Base-by-base conservation (phyloP, 2,888 invertebrate species). In the Drosophila buzzatii region DNA sequence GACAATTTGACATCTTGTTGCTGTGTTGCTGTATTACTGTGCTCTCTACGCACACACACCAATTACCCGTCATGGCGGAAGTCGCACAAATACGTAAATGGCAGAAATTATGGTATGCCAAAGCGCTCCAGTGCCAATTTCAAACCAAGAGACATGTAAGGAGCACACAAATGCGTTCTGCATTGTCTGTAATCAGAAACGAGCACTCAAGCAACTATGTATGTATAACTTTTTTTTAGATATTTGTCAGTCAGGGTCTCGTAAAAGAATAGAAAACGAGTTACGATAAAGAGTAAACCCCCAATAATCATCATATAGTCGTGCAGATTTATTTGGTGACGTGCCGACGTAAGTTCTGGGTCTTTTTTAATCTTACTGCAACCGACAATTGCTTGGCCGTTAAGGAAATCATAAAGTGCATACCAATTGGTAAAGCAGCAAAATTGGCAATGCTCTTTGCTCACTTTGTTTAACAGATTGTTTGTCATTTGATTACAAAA, bases 361-460 rank as follows among this genome's bases (percentile, higher is more conserved):
- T 18, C 12, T 18, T 33, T 51, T 33, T 14, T 8, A 35, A 52
- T 18, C 14, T 7, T 3, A 20, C 52, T 52, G 9, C 23, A 53
- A 16, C 44, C 44, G 44, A 52, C 33, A 8, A 52, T 33, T 18
- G 23, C 39, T 23, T 33, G 27, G 7, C 74, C 73, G 79, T 83
- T 83, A 83, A 89, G 83, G 89, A 89, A 87, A 87, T 82, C 82
- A 74, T 83, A 88, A 88, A 79, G 80, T 85, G 77, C 79, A 81
- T 72, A 65, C 67, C 76, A 76, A 23, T 45, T 23, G 12, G 7
- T 23, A 23, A 23, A 8, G 67, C 72, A 73, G n/a, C 27, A 9
- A 23, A 53, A 23, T 10, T 37, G 2, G 1, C 4, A 1, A 41
- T 41, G 9, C 9, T 3, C 18, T 9, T 18, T 18, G 9, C 27